Base-by-base conservation (phyloP, 2,888 invertebrate genomes). In the Drosophila nigricruria region DNA sequence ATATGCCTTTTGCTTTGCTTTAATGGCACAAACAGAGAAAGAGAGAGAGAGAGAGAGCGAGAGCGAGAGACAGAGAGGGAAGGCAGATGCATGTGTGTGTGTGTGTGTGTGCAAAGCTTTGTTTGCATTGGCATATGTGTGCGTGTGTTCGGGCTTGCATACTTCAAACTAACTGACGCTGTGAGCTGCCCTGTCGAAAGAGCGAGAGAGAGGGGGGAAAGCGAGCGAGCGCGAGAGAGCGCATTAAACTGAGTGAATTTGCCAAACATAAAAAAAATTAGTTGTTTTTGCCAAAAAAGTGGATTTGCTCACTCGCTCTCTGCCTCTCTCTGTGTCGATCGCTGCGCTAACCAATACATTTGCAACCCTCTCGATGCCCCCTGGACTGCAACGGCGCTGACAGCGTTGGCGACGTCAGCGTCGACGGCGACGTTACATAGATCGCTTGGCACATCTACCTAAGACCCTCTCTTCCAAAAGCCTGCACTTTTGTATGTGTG, bases 141-240 rank as follows among this genome's bases (percentile, higher is more conserved):
- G 42, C 52, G 34, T 43, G 47, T 49, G 23, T 50, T 49, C 12
- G 58, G 59, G 74, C 59, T 59, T 70, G 56, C 70, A 78, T 63
- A 74, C 74, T 74, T 79, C 59, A 78, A 77, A 77, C 79, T 67
- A 66, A 47, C 62, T 45, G 63, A 50, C 38, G 38, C 18, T 52
- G 27, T 53, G 47, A 61, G 42, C 73, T 54, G 52, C 36, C 49
- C n/a, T n/a, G n/a, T n/a, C n/a, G n/a, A n/a, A n/a, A n/a, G 27
- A 25, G 18, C n/a, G 23, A 12, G 23, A 18, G 10, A 38, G 10
- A 38, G 23, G 38, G 30, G 40, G 4, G 23, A 20, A 6, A 16
- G 18, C 32, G 36, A 38, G 40, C 32, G 34, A 5, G 23, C 6
- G 25, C 5, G 42, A 32, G 14, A 49, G 57, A 20, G 32, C 59